These are phyloP conservation scores for Scalopus aquaticus DNA, from an alignment of 2,113 vertebrate genomes.

Conservation along the genomic window DNA sequence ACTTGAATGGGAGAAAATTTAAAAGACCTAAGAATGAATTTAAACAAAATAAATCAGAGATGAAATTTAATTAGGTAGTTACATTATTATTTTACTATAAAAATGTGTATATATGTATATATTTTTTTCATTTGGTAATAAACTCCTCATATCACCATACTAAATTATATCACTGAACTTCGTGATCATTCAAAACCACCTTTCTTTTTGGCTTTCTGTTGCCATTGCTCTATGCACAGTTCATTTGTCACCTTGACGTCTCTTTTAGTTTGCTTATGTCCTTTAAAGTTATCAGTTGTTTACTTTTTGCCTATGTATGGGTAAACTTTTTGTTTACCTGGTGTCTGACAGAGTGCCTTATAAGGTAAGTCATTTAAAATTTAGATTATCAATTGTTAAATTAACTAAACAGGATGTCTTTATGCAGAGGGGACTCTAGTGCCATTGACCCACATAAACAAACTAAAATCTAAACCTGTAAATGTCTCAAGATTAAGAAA, in stretches of 20 bases:
- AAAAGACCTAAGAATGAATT: constrained; percentile 11
- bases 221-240: not conserved
- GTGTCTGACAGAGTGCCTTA: not conserved
- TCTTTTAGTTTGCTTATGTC: not conserved
- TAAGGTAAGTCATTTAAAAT: constrained; percentile 16
- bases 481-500: not conserved
- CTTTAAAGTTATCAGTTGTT: not conserved
- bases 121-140: not conserved
- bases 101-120: not conserved
- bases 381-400: not conserved
- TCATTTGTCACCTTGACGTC: not conserved
- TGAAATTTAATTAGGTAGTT: constrained; percentile 26
- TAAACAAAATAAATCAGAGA: constrained; percentile 16
- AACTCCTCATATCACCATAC: not conserved
- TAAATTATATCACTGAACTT: not conserved
- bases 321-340: not conserved
- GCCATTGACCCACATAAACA: not conserved
- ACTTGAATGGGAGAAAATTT: not conserved
- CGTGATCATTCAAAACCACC: not conserved
- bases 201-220: not conserved
- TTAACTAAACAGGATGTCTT: not conserved
- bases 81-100: not conserved
- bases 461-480: not conserved
- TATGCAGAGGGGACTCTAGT: not conserved
- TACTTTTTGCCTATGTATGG: not conserved